Base-by-base conservation (phyloP, 1,140 invertebrate genomes). In the Hydropsyche tenuis region DNA sequence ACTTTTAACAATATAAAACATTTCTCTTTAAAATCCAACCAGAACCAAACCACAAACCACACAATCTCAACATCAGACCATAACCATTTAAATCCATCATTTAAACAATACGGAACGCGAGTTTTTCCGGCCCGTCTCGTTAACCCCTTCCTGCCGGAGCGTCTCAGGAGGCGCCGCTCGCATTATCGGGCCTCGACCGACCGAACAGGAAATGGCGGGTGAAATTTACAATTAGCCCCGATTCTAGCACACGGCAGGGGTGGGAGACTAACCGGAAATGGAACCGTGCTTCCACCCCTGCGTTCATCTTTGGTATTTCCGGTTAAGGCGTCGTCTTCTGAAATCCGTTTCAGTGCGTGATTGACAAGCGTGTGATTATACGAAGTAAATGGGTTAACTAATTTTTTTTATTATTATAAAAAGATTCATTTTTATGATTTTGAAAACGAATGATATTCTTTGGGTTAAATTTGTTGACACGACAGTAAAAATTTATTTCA, bases 141-240 rank as follows among this genome's bases (percentile, higher is more conserved):
- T 53, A 18, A 53, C 16, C 48, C 48, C 16, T 53, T 53, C 20
- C 48, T 16, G 48, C 6, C 48, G n/a, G 48, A 12, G 48, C 48
- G 48, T 18, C 16, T 53, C 48, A 14, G 0, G 14, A 53, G 48
- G 16, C 48, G 48, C 48, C 48, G 16, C 18, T 53, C 16, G 20
- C 48, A 53, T 53, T 53, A 53, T 53, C 16, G 7, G 45, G 12
- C 14, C 42, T 20, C 48, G 48, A 46, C 51, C 51, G 22, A 60
- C 20, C 56, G 23, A 60, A 65, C 63, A 65, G 63, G 63, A 65
- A 65, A 65, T 65, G 63, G 63, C 63, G 27, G 63, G 63, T 65
- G 63, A 65, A 65, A 65, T 65, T 65, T 65, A 65, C 63, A 65
- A 65, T 65, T 65, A 65, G 37, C 30, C 30, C 18, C 30, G 30